Evolutionary conservation across 2,113 vertebrate species (phyloP).

Genomic region (Dicaeum eximium): DNA sequence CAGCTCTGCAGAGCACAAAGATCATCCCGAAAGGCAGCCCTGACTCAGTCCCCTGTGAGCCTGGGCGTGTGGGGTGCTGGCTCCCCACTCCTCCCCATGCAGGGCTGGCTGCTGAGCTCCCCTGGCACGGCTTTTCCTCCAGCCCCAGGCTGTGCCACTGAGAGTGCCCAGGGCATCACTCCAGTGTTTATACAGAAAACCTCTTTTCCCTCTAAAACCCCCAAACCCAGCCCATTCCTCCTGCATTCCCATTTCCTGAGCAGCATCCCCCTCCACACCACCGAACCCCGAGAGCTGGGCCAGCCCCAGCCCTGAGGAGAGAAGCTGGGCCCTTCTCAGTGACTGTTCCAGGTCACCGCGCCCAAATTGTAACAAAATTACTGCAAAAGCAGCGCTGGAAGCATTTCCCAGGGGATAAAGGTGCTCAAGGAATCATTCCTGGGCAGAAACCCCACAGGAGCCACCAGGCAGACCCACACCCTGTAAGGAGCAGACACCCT

Average conservation of each 20-base stretch:
- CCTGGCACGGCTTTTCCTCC: accelerated
- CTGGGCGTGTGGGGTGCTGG: accelerated
- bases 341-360: not conserved
- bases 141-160: accelerated
- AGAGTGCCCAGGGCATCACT: not conserved
- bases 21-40: not conserved
- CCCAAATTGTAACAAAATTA: accelerated
- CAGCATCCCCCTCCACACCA: not conserved
- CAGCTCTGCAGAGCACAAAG: not conserved
- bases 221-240: accelerated
- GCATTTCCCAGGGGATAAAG: not conserved
- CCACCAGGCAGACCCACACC: not conserved
- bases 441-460: accelerated
- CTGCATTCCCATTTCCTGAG: not conserved
- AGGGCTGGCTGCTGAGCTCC: accelerated
- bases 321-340: accelerated
- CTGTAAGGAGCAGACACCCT: not conserved
- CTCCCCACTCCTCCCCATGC: accelerated
- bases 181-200: accelerated
- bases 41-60: not conserved
- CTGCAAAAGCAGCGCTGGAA: not conserved
- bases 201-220: accelerated
- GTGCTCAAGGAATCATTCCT: not conserved
- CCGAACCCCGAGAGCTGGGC: accelerated
- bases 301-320: accelerated